phyloP scores from a whole-genome alignment of 2,888 invertebrate species.

The Laothoe populi region DNA sequence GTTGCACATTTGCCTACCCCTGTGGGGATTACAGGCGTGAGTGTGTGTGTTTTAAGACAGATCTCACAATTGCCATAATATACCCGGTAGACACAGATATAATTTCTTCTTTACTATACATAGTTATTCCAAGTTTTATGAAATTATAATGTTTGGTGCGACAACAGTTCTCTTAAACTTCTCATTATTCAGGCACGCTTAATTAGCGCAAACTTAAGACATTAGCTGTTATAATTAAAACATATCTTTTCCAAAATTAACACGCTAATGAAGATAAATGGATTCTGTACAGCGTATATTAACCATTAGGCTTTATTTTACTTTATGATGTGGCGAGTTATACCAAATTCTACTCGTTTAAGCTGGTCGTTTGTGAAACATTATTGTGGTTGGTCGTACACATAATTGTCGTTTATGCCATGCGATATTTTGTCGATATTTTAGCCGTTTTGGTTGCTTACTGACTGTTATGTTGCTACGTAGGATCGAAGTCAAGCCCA shows the following conservation, averaged over 20 bases:
- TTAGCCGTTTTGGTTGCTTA: not conserved
- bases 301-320: conserved; percentile 41
- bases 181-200: conserved; percentile 27
- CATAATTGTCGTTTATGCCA: not conserved
- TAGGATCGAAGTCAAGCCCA: no score
- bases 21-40: no score
- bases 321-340: conserved; percentile 14
- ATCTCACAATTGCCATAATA: no score
- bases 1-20: no score
- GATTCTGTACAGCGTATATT: conserved; percentile 44
- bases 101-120: no score
- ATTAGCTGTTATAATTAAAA: conserved; percentile 40
- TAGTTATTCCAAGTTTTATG: no score
- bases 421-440: not conserved
- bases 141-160: conserved; percentile 4
- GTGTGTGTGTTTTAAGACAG: no score
- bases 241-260: conserved; percentile 52
- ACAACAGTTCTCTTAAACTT: conserved; percentile 1
- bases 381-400: not conserved
- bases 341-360: conserved; percentile 9
- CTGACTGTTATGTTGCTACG: no score
- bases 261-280: conserved; percentile 61
- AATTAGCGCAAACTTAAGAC: conserved; percentile 34
- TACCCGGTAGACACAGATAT: no score
- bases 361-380: conserved; percentile 1